Conservation (phyloP, 2,888 invertebrate genomes). For the Allacma fusca region DNA sequence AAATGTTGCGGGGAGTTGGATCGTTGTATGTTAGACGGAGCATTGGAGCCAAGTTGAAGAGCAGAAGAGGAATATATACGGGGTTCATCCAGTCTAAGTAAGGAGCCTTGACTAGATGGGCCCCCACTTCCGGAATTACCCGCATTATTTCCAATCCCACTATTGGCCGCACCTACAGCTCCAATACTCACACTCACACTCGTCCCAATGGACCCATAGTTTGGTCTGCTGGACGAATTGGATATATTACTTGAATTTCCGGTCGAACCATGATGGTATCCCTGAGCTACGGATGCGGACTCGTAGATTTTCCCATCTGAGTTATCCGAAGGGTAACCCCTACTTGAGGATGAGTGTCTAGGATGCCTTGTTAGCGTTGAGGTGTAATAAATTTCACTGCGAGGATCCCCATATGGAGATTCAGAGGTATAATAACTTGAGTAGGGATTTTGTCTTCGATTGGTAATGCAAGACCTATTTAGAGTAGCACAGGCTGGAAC, state of each 20-base stretch:
- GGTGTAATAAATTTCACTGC: conserved; percentile 61
- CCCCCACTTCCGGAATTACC: conserved; percentile 41
- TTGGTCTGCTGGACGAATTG: conserved; percentile 48
- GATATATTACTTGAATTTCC: conserved; percentile 10
- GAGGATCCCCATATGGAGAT: conserved; percentile 58
- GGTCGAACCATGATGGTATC: conserved; percentile 19
- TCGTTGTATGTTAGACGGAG: conserved; percentile 47
- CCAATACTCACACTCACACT: conserved; percentile 23
- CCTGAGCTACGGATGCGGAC: conserved; percentile 33
- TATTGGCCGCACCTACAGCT: conserved; percentile 35
- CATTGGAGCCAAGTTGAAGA: conserved; percentile 58
- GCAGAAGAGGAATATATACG: conserved; percentile 61
- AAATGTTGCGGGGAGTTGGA: conserved; percentile 60
- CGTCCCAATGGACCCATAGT: conserved; percentile 46
- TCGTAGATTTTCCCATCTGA: conserved; percentile 46
- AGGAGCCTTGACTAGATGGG: conserved; percentile 51
- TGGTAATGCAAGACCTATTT: conserved; percentile 57
- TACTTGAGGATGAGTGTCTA: conserved; percentile 45
- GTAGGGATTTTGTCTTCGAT: conserved; percentile 55
- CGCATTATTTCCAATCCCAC: not conserved
- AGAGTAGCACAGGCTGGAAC: conserved; percentile 61
- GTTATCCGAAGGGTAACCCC: conserved; percentile 21
- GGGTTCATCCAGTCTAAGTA: conserved; percentile 60
- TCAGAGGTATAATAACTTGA: conserved; percentile 56
- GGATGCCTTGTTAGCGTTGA: conserved; percentile 60